Base-by-base conservation (phyloP, 2,113 vertebrate species). In the Ailurus styani region DNA sequence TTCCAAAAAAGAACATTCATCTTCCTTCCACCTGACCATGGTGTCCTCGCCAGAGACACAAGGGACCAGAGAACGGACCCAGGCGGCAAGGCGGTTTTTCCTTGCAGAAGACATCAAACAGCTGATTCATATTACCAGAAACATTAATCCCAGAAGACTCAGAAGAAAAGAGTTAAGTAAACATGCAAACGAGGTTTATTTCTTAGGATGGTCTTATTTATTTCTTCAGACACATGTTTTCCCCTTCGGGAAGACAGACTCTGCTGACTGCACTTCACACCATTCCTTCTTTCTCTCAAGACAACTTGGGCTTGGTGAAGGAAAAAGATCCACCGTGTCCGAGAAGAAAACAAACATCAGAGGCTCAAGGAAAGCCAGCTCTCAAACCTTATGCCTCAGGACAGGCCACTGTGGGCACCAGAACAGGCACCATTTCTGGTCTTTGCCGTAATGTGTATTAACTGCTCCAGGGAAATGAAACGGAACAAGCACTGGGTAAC, bases 241-340 rank as follows among this genome's bases (percentile, higher is more conserved):
- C 82, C 55, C 55, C 81, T 81, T 82, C 96, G 78, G 55, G 40
- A 93, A 97, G 70, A 82, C n/a, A 88, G 60, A 82, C 57, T 88
- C 18, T 91, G 37, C 70, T 90, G 86, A 95, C 83, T 96, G 77
- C 20, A 84, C 68, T 66, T 95, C 21, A 64, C 62, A 94, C 77
- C 34, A 42, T 82, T 91, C 77, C 68, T 85, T 77, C 90, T 89
- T 97, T 90, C 83, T 97, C 86, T 81, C 55, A 62, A 96, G 91
- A 92, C 42, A 96, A 86, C 62, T 55, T 62, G 57, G 50, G 57
- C 64, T 60, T 68, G 11, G 66, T 77, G 72, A 95, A 89, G 37
- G 55, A 66, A 95, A 93, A 4, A 57, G 34, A 95, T 79, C 37
- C 45, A 64, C 87, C 42, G 89, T 64, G 66, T 12, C 8, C 62